These are phyloP conservation scores for Apodemus agrarius DNA, from an alignment of 2,797 vertebrate species.

Conservation along the genomic window DNA sequence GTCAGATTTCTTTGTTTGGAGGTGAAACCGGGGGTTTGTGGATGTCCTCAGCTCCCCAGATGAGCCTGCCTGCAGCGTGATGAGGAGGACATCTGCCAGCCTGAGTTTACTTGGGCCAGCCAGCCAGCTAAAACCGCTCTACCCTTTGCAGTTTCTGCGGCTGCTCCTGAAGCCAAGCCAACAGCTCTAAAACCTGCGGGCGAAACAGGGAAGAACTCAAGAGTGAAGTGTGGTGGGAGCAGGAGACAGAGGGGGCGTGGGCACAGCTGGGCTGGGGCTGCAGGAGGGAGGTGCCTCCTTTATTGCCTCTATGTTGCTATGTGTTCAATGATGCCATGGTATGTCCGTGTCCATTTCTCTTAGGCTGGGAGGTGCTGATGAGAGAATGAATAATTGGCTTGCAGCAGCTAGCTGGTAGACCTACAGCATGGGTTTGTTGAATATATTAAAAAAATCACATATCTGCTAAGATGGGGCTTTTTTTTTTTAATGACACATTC, in stretches of 20 bases:
- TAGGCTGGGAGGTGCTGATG: neutral
- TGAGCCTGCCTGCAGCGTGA: neutral
- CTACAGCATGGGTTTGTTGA: neutral
- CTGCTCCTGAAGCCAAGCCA: neutral
- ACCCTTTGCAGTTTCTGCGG: neutral
- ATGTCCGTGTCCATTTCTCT: neutral
- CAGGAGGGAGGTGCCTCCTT: neutral
- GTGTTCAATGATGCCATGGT: neutral
- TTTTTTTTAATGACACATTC: neutral
- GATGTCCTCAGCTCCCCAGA: neutral
- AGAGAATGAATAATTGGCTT: neutral
- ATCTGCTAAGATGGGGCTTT: neutral
- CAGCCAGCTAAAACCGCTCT: neutral
- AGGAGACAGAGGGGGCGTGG: neutral
- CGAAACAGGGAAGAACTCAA: slow-evolving; percentile 31
- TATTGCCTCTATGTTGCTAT: neutral
- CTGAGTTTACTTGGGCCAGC: neutral
- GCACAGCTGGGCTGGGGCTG: too few species aligned
- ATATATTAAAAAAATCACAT: neutral
- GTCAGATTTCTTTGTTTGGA: neutral
- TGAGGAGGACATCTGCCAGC: neutral
- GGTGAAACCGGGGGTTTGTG: neutral
- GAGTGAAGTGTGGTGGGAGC: neutral
- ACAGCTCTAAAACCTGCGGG: neutral
- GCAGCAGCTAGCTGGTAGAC: neutral